These are phyloP conservation scores for Lemur catta DNA, from an alignment of 2,797 vertebrate species.

Conservation along the genomic window DNA sequence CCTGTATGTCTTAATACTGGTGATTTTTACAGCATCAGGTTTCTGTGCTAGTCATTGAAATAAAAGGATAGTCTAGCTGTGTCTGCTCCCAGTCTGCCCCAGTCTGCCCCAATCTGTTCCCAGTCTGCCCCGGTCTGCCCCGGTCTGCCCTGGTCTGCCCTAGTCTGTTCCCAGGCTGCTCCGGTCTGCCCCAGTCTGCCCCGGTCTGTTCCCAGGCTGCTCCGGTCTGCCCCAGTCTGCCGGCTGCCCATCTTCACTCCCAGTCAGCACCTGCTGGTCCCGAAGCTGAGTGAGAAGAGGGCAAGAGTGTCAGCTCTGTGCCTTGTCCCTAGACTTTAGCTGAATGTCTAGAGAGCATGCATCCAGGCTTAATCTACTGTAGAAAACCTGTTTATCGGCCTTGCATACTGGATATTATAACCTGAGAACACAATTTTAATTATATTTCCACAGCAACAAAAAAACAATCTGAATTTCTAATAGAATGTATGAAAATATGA, in stretches of 20 bases:
- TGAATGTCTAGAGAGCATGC: neutral
- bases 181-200: too few species aligned
- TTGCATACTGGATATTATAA: neutral
- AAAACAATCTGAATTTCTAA: neutral
- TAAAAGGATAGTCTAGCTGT: neutral
- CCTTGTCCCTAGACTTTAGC: neutral
- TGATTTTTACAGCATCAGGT: neutral
- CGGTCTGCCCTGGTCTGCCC: too few species aligned
- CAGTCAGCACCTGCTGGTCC: neutral
- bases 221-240: neutral
- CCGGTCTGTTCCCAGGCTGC: too few species aligned
- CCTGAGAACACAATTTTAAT: neutral
- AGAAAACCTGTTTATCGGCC: neutral
- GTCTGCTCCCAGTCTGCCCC: neutral
- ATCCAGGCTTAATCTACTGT: neutral
- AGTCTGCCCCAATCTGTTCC: too few species aligned
- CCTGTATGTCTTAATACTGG: neutral
- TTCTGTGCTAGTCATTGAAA: neutral
- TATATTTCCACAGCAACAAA: neutral
- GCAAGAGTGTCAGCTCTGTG: neutral
- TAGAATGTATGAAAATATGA: neutral
- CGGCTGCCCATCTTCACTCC: neutral
- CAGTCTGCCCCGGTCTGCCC: too few species aligned
- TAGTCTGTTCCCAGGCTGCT: too few species aligned
- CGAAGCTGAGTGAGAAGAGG: neutral